Evolutionary conservation across 2,888 invertebrate genomes (phyloP).

Genomic region (Carabus problematicus): DNA sequence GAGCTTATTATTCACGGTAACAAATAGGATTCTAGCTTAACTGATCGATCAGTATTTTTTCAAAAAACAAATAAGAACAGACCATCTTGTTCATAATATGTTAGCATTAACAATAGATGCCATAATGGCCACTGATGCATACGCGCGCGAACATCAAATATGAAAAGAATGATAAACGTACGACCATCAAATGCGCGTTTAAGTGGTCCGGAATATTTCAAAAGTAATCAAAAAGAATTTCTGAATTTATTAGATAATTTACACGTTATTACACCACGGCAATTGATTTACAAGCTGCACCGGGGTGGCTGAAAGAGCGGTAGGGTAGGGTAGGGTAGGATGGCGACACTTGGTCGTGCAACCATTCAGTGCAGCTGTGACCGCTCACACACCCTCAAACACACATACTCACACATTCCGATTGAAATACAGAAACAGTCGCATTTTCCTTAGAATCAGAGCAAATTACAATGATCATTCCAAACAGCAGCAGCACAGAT

Average conservation of each 20-base stretch:
- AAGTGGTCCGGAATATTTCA: slow-evolving; percentile 13
- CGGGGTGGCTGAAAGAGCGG: not conserved
- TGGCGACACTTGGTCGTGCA: slow-evolving; percentile 5
- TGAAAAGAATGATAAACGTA: not conserved
- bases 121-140: too few relatives aligned
- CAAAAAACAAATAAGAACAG: too few relatives aligned
- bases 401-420: slow-evolving; percentile 6
- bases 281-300: slow-evolving; percentile 25
- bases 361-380: slow-evolving; percentile 27
- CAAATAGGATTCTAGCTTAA: too few relatives aligned
- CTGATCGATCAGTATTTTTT: too few relatives aligned
- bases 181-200: slow-evolving; percentile 8
- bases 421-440: slow-evolving; percentile 27
- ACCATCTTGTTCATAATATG: too few relatives aligned
- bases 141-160: too few relatives aligned
- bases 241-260: slow-evolving; percentile 38
- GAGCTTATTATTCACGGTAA: too few relatives aligned
- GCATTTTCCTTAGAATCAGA: too few relatives aligned
- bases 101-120: too few relatives aligned
- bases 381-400: slow-evolving; percentile 12
- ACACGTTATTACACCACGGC: slow-evolving; percentile 35
- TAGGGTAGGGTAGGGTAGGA: not conserved
- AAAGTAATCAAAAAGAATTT: slow-evolving; percentile 32
- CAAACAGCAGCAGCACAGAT: too few relatives aligned
- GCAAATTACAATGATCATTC: too few relatives aligned